Percentiles rank a stretch among this genome's conserved stretches.
Conservation (phyloP, 2,797 vertebrate species). For the Siniperca scherzeri region DNA sequence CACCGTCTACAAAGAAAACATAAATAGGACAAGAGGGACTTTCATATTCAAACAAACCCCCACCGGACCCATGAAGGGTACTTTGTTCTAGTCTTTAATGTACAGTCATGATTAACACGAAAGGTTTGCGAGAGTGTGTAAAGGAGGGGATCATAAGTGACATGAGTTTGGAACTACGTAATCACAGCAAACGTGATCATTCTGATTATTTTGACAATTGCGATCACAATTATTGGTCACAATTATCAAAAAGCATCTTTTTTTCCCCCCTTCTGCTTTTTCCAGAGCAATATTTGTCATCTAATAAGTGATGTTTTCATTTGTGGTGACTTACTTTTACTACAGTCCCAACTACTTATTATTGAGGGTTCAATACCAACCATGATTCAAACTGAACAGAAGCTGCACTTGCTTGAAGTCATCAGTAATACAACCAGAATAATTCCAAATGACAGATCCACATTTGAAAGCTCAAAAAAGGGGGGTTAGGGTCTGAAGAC, state of each 20-base stretch:
- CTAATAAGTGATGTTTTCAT: neutral
- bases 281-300: neutral
- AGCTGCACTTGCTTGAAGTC: neutral
- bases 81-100: constrained; percentile 39
- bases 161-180: neutral
- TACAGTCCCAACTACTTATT: neutral
- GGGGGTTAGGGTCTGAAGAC: neutral
- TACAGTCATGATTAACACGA: constrained; percentile 9
- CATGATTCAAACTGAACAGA: neutral
- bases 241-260: neutral
- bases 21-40: constrained; percentile 5
- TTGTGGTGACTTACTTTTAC: neutral
- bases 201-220: neutral
- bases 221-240: neutral
- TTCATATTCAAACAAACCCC: constrained; percentile 17
- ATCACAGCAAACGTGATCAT: neutral
- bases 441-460: neutral
- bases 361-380: neutral
- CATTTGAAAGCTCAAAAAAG: neutral
- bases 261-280: neutral
- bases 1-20: constrained; percentile 21
- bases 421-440: neutral
- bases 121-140: neutral
- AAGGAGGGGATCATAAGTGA: neutral
- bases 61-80: neutral